Percentiles rank a stretch among this genome's conserved stretches.
These are phyloP conservation scores for Sceloporus undulatus DNA, from an alignment of 2,113 vertebrate genomes.

Conservation along the genomic window DNA sequence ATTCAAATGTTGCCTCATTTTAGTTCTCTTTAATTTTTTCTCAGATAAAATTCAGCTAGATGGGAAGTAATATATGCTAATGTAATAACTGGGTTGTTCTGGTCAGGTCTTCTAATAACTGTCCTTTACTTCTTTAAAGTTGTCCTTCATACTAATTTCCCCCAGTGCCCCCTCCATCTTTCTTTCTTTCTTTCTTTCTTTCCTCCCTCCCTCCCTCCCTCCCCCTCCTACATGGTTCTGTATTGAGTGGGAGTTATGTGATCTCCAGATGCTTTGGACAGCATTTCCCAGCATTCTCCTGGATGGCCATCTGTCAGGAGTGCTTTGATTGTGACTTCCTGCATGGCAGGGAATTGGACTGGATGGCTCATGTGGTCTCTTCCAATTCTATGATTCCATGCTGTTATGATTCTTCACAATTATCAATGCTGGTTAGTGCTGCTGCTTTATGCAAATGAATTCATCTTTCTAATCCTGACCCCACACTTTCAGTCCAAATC, in stretches of 20 bases:
- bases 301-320: too few species aligned
- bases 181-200: not conserved
- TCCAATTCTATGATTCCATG: too few species aligned
- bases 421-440: not conserved
- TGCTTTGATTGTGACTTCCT: too few species aligned
- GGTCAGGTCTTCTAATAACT: not conserved
- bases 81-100: not conserved
- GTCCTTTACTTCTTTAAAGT: not conserved
- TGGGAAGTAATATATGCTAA: not conserved
- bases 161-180: not conserved
- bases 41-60: not conserved
- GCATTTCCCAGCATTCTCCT: too few species aligned
- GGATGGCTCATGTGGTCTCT: too few species aligned
- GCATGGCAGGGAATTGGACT: too few species aligned
- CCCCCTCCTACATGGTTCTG: not conserved
- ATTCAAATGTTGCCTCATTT: not conserved
- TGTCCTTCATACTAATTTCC: not conserved
- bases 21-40: not conserved
- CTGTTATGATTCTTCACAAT: not conserved
- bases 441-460: not conserved
- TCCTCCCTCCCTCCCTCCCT: not conserved
- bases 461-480: not conserved
- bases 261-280: too few species aligned
- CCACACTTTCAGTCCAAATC: not conserved
- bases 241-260: too few species aligned